A percentile compares a stretch with the other conserved stretches of the same genome.
These are phyloP conservation scores for Pantherophis alleghaniensis DNA, from an alignment of 2,797 vertebrate species.

Conservation along the genomic window DNA sequence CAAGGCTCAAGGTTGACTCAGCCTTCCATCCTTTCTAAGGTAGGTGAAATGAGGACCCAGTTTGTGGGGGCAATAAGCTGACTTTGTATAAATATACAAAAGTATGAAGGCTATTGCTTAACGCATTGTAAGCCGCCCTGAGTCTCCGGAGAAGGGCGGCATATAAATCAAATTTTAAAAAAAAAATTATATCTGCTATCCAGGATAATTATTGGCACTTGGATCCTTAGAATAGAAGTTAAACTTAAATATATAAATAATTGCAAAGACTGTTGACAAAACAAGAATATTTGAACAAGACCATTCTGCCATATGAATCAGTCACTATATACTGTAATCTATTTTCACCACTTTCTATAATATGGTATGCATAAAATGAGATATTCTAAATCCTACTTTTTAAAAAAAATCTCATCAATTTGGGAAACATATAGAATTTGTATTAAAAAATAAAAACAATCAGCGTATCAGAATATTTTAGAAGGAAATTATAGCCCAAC, in stretches of 20 bases:
- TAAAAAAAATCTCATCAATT: not conserved
- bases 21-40: no score
- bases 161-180: no score
- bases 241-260: not conserved
- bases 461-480: not conserved
- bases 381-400: not conserved
- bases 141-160: no score
- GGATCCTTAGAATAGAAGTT: not conserved
- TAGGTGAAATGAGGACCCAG: no score
- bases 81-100: no score
- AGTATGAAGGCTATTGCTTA: no score
- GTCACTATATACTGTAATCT: not conserved
- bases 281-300: not conserved
- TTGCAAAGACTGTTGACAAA: not conserved
- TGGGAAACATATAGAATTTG: not conserved
- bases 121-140: no score
- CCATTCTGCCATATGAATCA: not conserved
- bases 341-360: not conserved
- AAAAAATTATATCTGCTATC: not conserved
- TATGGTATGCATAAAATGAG: not conserved
- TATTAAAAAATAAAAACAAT: not conserved
- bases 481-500: not conserved
- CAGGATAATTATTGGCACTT: not conserved
- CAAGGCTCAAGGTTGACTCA: no score
- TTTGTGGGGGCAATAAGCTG: no score